Percentiles rank a stretch among this genome's conserved stretches.
Evolutionary conservation across 2,797 vertebrate genomes (phyloP).

Genomic region (Channa striata): DNA sequence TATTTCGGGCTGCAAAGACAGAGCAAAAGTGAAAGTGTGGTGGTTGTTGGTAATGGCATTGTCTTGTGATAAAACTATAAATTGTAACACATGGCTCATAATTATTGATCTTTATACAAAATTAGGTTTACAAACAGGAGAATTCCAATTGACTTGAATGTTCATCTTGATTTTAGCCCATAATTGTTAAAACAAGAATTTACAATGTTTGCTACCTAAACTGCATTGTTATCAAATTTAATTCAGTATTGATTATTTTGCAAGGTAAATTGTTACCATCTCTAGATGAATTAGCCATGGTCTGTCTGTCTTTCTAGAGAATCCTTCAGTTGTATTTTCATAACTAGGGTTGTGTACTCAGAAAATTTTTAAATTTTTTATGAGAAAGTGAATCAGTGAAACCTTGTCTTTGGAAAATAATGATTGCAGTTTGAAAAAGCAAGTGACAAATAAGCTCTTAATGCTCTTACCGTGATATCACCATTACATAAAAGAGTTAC

Average conservation of each 20-base stretch:
- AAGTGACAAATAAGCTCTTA: too few species aligned
- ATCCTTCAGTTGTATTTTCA: not conserved
- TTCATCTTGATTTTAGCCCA: not conserved
- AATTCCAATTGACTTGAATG: not conserved
- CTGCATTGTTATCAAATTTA: not conserved
- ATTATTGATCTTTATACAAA: not conserved
- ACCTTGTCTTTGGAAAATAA: not conserved
- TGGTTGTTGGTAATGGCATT: not conserved
- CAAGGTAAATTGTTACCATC: not conserved
- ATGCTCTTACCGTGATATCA: slow-evolving; percentile 18
- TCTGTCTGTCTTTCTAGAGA: not conserved
- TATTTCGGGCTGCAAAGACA: too few species aligned
- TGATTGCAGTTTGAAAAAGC: not conserved
- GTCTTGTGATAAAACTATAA: not conserved
- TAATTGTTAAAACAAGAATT: not conserved
- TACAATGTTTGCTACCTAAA: not conserved
- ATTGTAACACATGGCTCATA: not conserved
- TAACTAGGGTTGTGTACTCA: too few species aligned
- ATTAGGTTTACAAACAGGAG: not conserved
- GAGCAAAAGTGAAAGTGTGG: not conserved
- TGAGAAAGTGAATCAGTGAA: too few species aligned
- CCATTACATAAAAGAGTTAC: not conserved
- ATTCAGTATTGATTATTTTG: too few species aligned
- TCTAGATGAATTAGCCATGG: not conserved
- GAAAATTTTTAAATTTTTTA: too few species aligned